Evolutionary conservation across 2,797 vertebrate genomes (phyloP).

Genomic region (Leucoraja ocellata): DNA sequence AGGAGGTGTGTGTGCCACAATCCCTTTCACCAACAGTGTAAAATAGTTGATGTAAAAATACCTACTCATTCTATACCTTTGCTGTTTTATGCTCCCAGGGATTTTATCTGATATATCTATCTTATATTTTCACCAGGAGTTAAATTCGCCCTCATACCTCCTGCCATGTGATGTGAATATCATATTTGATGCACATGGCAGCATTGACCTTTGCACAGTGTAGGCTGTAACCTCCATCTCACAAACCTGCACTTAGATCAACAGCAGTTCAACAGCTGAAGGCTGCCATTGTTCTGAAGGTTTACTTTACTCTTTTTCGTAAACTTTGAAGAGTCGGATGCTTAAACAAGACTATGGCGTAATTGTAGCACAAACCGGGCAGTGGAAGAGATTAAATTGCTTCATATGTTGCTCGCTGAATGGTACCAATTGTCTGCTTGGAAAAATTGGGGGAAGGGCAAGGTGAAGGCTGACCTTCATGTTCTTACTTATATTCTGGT

Average conservation of each 20-base stretch:
- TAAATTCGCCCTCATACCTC: background rate
- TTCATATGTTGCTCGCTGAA: background rate
- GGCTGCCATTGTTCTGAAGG: background rate
- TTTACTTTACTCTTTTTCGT: background rate
- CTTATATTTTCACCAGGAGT: background rate
- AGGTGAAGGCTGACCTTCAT: background rate
- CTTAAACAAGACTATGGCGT: background rate
- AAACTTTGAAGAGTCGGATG: background rate
- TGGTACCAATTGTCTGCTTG: background rate
- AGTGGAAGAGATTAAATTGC: background rate
- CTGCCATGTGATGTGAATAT: background rate
- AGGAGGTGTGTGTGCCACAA: background rate
- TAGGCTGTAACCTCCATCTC: background rate
- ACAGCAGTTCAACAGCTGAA: background rate
- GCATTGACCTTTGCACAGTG: background rate
- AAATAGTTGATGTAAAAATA: background rate
- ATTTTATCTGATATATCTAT: background rate
- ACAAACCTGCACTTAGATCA: background rate
- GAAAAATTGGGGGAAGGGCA: background rate
- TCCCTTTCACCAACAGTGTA: no score
- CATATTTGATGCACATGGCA: background rate
- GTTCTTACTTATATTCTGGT: conserved; percentile 15
- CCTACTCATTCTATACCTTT: no score
- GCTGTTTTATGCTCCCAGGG: no score
- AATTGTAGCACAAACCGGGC: background rate